Evolutionary conservation across 1,140 invertebrate species (phyloP), one percentile per base, ranked within the genome.

Genomic region (Episyrphus balteatus): DNA sequence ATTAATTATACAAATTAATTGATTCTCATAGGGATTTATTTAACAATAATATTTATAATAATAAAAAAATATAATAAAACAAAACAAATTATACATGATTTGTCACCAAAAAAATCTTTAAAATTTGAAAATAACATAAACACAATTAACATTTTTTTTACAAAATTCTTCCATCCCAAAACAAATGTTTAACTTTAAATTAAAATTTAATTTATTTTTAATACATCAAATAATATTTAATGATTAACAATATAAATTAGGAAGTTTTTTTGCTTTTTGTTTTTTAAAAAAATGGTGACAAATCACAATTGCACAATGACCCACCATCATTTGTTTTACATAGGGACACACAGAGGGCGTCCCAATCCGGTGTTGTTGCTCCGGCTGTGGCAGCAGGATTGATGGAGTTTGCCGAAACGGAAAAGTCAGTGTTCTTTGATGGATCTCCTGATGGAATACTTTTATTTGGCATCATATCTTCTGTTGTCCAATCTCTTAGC

Each of bases 241-340:
- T n/a, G n/a, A n/a, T n/a, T n/a, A n/a, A n/a, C n/a, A n/a, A n/a
- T n/a, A n/a, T n/a, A n/a, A n/a, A n/a, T n/a, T n/a, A n/a, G n/a
- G n/a, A n/a, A n/a, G n/a, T n/a, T n/a, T n/a, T n/a, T n/a, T n/a
- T n/a, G n/a, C n/a, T n/a, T n/a, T n/a, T n/a, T n/a, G n/a, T n/a
- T n/a, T 18, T 19, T 13, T 44, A 41, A 54, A 59, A 54, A 54
- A 72, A 68, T 41, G 73, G 73, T 39, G 72, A 63, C 42, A 73
- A 58, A 68, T 75, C 73, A 64, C 75, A 76, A 55, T 73, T 68
- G 61, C 75, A 76, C 55, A 75, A 73, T 49, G 62, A 64, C 46
- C 74, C 75, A 45, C 75, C 75, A 52, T 72, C 67, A 32, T 71
- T 72, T 53, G 64, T 66, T 48, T 64, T 58, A 59, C 75, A 77